phyloP scores from a whole-genome alignment of 2,888 invertebrate genomes.

The Steromphala cineraria region DNA sequence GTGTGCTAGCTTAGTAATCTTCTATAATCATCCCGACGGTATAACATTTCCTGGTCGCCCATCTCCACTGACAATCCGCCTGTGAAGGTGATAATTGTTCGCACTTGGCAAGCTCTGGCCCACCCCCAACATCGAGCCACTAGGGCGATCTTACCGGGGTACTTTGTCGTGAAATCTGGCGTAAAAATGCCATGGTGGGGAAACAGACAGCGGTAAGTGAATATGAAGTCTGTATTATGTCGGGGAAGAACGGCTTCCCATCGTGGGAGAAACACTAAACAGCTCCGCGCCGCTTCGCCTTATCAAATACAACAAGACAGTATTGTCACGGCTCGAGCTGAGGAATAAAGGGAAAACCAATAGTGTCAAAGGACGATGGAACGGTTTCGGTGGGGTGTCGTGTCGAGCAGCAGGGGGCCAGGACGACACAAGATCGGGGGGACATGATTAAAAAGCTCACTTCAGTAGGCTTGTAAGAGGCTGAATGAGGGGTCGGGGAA shows the following conservation, averaged over 20 bases:
- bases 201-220: slow-evolving; percentile 11
- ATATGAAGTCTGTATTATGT: slow-evolving; percentile 16
- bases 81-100: slow-evolving; percentile 16
- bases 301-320: slow-evolving; percentile 6
- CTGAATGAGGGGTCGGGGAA: slow-evolving; percentile 5
- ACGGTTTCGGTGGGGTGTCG: slow-evolving; percentile 19
- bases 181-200: background rate
- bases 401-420: background rate
- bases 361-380: slow-evolving; percentile 17
- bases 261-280: slow-evolving; percentile 1
- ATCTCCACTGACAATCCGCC: background rate
- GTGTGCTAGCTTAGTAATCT: background rate
- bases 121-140: background rate
- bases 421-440: background rate
- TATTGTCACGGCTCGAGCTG: background rate
- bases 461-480: background rate
- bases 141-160: background rate
- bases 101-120: background rate
- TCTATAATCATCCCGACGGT: slow-evolving; percentile 5
- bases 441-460: slow-evolving; percentile 20
- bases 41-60: slow-evolving; percentile 10
- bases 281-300: slow-evolving; percentile 17
- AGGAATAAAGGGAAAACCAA: slow-evolving; percentile 21
- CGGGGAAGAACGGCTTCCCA: background rate
- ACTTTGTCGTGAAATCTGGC: slow-evolving; percentile 16